Conservation (phyloP, 1,140 invertebrate species). For the Hycleus phaleratus region DNA sequence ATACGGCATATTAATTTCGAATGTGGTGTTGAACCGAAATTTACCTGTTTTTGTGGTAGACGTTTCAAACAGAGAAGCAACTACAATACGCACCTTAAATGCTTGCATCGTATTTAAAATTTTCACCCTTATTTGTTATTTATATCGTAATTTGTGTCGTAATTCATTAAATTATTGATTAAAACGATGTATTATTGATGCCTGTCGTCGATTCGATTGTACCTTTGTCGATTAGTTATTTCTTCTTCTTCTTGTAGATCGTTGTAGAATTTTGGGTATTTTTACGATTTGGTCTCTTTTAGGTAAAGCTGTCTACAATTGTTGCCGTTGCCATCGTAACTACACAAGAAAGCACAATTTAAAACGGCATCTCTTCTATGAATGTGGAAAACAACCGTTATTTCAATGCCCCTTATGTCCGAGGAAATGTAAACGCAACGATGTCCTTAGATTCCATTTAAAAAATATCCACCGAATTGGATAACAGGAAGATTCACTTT, state of each 20-base stretch:
- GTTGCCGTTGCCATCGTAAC: slow-evolving; percentile 7
- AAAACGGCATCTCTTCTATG: slow-evolving; percentile 62
- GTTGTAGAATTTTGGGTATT: too few relatives aligned
- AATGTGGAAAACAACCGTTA: slow-evolving; percentile 46
- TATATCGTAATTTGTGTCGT: background rate
- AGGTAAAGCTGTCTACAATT: background rate
- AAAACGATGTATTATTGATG: too few relatives aligned
- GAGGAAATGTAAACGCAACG: slow-evolving; percentile 40
- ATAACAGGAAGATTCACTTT: background rate
- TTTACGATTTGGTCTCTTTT: too few relatives aligned
- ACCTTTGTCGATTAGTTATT: too few relatives aligned
- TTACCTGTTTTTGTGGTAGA: slow-evolving; percentile 45
- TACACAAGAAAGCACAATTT: slow-evolving; percentile 42
- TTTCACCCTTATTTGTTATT: background rate
- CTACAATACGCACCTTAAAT: slow-evolving; percentile 33
- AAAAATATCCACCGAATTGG: slow-evolving; percentile 7
- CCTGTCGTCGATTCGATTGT: too few relatives aligned
- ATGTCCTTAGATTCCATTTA: slow-evolving; percentile 20
- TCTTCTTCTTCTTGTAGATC: too few relatives aligned
- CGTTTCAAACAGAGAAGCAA: slow-evolving; percentile 44
- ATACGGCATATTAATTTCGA: slow-evolving; percentile 49
- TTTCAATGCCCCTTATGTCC: slow-evolving; percentile 44
- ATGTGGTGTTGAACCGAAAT: slow-evolving; percentile 47
- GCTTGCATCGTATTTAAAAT: slow-evolving; percentile 17
- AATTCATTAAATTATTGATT: too few relatives aligned